Conservation (phyloP, 1,140 invertebrate species). For the Drosophila murphyi region DNA sequence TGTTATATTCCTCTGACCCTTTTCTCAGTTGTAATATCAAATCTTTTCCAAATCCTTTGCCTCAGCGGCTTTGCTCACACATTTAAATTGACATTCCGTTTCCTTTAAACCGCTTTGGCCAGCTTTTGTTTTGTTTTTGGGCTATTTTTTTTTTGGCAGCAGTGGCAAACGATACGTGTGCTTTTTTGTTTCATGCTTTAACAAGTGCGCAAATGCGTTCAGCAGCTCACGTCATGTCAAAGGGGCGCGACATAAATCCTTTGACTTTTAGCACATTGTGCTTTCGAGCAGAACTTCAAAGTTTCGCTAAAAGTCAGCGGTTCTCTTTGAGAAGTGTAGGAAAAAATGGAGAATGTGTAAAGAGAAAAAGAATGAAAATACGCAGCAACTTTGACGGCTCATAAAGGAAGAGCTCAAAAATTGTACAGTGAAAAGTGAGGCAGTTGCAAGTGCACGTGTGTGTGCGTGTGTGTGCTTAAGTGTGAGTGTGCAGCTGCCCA, state of each 20-base stretch:
- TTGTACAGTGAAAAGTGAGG: conserved; percentile 44
- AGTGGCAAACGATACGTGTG: neutral
- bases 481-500: conserved; percentile 29
- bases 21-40: neutral
- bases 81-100: conserved; percentile 23
- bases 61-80: neutral
- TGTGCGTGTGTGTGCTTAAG: conserved; percentile 1
- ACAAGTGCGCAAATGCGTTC: conserved; percentile 32
- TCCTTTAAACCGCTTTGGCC: conserved; percentile 5
- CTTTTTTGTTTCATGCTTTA: conserved; percentile 1
- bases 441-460: conserved; percentile 4
- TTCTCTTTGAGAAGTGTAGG: conserved; percentile 17
- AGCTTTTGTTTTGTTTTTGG: neutral
- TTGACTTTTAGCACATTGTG: conserved; percentile 47
- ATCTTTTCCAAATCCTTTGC: neutral
- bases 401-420: conserved; percentile 41
- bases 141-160: neutral
- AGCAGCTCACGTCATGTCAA: conserved; percentile 14
- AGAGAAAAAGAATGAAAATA: conserved; percentile 6
- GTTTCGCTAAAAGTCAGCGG: conserved; percentile 36
- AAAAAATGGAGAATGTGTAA: neutral
- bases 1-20: neutral
- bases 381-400: conserved; percentile 31
- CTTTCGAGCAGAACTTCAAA: conserved; percentile 50
- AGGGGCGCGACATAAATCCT: conserved; percentile 26